Conservation (phyloP, 2,888 invertebrate genomes). For the Tinea trinotella region DNA sequence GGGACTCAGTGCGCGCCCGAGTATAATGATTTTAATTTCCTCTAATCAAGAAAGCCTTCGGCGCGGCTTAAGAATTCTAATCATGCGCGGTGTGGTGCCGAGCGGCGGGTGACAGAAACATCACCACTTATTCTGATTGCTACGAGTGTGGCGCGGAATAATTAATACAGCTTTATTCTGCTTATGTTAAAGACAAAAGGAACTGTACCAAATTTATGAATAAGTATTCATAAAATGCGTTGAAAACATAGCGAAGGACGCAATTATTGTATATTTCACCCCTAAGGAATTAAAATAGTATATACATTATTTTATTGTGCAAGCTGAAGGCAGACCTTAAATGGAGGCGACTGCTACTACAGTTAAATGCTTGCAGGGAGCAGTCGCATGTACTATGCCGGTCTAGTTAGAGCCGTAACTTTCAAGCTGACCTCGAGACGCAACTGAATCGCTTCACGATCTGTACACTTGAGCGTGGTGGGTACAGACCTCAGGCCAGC, state of each 20-base stretch:
- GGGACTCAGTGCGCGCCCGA: conserved; percentile 46
- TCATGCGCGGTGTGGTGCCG: conserved; percentile 45
- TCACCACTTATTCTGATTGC: conserved; percentile 72
- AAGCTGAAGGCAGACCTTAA: no score
- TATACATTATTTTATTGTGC: no score
- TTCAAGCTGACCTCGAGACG: no score
- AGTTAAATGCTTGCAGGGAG: no score
- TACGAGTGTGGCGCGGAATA: conserved; percentile 70
- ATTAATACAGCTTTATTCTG: conserved; percentile 65
- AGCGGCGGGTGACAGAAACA: conserved; percentile 65
- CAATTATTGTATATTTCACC: no score
- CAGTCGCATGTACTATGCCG: no score
- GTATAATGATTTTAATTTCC: conserved; percentile 73
- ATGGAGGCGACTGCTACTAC: no score
- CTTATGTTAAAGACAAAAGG: conserved; percentile 42
- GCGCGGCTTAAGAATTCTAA: conserved; percentile 71
- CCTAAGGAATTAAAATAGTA: no score
- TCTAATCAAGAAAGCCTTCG: conserved; percentile 71
- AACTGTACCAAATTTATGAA: conserved; percentile 19
- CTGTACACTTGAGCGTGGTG: no score
- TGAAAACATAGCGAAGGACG: not conserved
- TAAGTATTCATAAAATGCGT: conserved; percentile 17
- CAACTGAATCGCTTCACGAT: no score
- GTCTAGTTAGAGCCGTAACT: no score
- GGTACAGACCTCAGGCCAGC: no score